Conservation (phyloP, 1,140 invertebrate genomes). For the Stegodyphus dumicola region DNA sequence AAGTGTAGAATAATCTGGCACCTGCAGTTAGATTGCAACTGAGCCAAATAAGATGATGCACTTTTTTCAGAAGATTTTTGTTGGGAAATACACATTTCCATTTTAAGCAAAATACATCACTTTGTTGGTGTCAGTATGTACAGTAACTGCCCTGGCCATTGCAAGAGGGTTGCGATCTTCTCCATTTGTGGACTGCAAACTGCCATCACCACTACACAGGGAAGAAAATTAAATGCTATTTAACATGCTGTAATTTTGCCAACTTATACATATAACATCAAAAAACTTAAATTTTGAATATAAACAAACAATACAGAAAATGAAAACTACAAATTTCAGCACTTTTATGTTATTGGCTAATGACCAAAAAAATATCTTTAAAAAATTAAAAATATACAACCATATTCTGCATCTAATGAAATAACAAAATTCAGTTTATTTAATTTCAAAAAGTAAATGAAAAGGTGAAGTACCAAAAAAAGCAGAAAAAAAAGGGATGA, state of each 20-base stretch:
- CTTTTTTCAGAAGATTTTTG: background rate
- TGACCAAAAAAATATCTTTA: too few relatives aligned
- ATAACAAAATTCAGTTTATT: too few relatives aligned
- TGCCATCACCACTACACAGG: slow-evolving; percentile 87
- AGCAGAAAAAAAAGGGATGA: too few relatives aligned
- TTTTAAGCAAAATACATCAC: slow-evolving; percentile 98
- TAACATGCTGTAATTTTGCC: too few relatives aligned
- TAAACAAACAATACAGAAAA: too few relatives aligned
- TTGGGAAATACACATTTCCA: background rate
- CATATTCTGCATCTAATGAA: too few relatives aligned
- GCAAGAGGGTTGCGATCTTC: slow-evolving; percentile 97
- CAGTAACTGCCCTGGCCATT: slow-evolving; percentile 98
- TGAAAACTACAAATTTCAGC: too few relatives aligned
- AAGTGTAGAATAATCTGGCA: background rate
- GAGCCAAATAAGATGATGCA: background rate
- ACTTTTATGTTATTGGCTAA: too few relatives aligned
- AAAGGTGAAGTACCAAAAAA: too few relatives aligned
- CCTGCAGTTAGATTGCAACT: background rate
- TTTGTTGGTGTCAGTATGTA: slow-evolving; percentile 98
- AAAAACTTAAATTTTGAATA: background rate
- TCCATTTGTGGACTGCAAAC: slow-evolving; percentile 96
- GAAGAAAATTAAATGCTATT: slow-evolving; percentile 65
- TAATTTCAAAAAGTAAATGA: too few relatives aligned
- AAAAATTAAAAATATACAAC: too few relatives aligned
- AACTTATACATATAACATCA: slow-evolving; percentile 4